Conservation (phyloP, 1,140 invertebrate species). For the Hylaeus anthracinus region DNA sequence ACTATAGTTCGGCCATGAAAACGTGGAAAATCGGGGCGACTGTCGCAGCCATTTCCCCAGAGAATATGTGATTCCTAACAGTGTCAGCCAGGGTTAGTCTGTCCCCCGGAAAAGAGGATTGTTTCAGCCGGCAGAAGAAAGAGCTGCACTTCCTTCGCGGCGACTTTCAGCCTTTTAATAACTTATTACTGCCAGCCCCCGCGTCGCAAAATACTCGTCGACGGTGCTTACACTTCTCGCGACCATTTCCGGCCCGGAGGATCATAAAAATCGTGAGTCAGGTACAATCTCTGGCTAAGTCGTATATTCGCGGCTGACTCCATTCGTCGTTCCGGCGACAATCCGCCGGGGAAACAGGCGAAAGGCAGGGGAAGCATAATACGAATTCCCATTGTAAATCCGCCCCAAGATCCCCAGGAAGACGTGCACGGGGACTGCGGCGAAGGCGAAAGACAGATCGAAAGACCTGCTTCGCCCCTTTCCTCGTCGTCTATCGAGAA, state of each 20-base stretch:
- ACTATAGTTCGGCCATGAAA: no score
- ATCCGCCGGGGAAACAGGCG: slow-evolving; percentile 36
- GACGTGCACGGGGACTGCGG: background rate
- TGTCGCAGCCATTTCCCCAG: no score
- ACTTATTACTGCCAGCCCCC: slow-evolving; percentile 8
- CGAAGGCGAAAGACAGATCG: slow-evolving; percentile 20
- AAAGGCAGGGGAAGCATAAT: slow-evolving; percentile 27
- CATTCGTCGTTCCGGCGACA: slow-evolving; percentile 25
- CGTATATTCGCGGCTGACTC: slow-evolving; percentile 30
- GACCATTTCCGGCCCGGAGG: background rate
- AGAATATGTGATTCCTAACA: background rate
- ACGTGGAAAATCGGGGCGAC: no score
- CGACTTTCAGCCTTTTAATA: slow-evolving; percentile 26
- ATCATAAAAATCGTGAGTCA: slow-evolving; percentile 35
- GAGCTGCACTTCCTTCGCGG: slow-evolving; percentile 8
- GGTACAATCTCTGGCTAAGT: slow-evolving; percentile 21
- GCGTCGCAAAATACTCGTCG: background rate
- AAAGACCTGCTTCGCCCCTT: slow-evolving; percentile 21
- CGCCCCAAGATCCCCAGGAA: slow-evolving; percentile 22
- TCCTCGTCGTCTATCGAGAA: slow-evolving; percentile 24
- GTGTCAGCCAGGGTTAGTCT: slow-evolving; percentile 8
- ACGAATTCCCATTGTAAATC: slow-evolving; percentile 42
- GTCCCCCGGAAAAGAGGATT: background rate
- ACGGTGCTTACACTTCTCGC: slow-evolving; percentile 17
- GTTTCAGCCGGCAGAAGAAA: slow-evolving; percentile 4